phyloP scores from a whole-genome alignment of 2,113 vertebrate genomes.

The Eulacestoma nigropectus region DNA sequence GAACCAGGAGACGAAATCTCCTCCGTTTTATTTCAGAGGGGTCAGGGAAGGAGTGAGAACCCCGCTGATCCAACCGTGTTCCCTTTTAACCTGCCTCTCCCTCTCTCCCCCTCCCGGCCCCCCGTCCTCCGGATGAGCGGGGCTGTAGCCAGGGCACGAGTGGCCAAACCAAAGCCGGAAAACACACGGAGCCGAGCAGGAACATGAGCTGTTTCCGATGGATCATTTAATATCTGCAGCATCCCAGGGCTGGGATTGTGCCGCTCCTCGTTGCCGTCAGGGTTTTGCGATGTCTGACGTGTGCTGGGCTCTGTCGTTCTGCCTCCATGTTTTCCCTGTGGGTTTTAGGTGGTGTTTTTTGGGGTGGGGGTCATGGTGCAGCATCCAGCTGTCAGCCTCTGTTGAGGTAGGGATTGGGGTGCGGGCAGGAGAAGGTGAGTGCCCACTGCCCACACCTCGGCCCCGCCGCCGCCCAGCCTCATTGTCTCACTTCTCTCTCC shows the following conservation, averaged over 20 bases:
- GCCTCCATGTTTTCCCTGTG: neutral
- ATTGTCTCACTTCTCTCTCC: constrained; percentile 59
- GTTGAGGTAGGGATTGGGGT: neutral
- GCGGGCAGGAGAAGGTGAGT: neutral
- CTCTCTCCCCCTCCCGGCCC: neutral
- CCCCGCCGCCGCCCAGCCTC: neutral
- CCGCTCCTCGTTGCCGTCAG: neutral
- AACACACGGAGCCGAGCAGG: neutral
- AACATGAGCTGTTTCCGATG: neutral
- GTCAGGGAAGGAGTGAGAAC: constrained; percentile 49
- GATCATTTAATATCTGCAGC: neutral
- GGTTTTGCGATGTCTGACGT: neutral
- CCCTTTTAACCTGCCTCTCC: constrained; percentile 39
- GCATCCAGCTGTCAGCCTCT: neutral
- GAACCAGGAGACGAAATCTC: constrained; percentile 3
- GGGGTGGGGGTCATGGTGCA: fast-evolving
- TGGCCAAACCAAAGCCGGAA: neutral
- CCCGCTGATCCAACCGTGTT: constrained; percentile 44
- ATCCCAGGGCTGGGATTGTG: neutral
- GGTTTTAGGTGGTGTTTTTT: neutral
- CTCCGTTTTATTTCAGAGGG: constrained; percentile 18
- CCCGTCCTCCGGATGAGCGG: neutral
- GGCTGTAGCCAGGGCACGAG: constrained; percentile 7
- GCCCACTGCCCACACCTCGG: neutral
- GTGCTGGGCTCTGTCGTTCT: neutral